Evolutionary conservation across 1,140 invertebrate genomes (phyloP).

Genomic region (silkworm (Bombyx mori)): ASM3026992v2 NC_085135.1:4629001-4629500

Average conservation of each 20-base stretch:
- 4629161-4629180: background rate
- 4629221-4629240: background rate
- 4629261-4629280: background rate
- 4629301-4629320: no score
- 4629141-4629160: background rate
- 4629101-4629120: background rate
- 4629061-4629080: background rate
- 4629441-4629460: no score
- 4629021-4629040: background rate
- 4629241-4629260: background rate
- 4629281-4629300: no score
- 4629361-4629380: no score
- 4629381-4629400: no score
- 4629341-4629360: no score
- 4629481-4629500: no score
- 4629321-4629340: no score
- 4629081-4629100: background rate
- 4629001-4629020: constrained; percentile 3
- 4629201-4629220: background rate
- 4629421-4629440: no score
- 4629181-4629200: background rate
- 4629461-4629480: no score
- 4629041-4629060: background rate
- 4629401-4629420: no score
- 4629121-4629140: background rate